Percentiles rank a stretch among this genome's conserved stretches.
These are phyloP conservation scores for Maniola jurtina DNA, from an alignment of 1,140 invertebrate genomes.

Conservation along the genomic window DNA sequence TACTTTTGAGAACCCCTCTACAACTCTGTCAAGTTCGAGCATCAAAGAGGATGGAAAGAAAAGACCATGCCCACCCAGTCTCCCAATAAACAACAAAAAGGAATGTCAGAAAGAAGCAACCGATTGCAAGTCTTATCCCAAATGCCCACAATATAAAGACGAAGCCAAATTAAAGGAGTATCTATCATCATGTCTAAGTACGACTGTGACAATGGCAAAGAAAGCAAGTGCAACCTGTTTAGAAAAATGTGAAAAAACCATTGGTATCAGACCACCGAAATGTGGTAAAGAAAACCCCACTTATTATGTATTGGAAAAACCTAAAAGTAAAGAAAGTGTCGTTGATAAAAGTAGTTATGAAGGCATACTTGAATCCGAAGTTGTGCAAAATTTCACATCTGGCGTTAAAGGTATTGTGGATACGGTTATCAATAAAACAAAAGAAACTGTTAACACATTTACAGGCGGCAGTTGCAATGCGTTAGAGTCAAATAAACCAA, in stretches of 20 bases:
- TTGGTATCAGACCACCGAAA: constrained; percentile 33
- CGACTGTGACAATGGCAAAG: constrained; percentile 32
- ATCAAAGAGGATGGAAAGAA: constrained; percentile 12
- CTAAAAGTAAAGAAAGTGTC: constrained; percentile 11
- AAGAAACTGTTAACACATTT: constrained; percentile 43
- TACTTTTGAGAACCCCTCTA: constrained; percentile 26
- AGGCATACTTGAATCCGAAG: constrained; percentile 28
- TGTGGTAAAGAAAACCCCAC: constrained; percentile 33
- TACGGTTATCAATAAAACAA: constrained; percentile 44
- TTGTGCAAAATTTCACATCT: constrained; percentile 39
- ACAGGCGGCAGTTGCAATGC: constrained; percentile 35
- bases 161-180: constrained; percentile 28
- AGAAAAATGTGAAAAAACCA: constrained; percentile 33
- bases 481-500: constrained; percentile 11
- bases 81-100: constrained; percentile 1
- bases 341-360: constrained; percentile 13
- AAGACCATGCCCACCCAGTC: constrained; percentile 9
- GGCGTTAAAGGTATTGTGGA: constrained; percentile 41
- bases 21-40: constrained; percentile 7
- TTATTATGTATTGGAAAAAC: constrained; percentile 34
- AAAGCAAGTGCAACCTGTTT: constrained; percentile 24
- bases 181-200: constrained; percentile 30
- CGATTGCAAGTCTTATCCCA: constrained; percentile 9
- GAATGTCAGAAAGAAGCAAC: constrained; percentile 15
- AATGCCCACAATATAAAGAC: constrained; percentile 24